Base-by-base conservation (phyloP, 2,888 invertebrate species). In the Desoria tigrina region DNA sequence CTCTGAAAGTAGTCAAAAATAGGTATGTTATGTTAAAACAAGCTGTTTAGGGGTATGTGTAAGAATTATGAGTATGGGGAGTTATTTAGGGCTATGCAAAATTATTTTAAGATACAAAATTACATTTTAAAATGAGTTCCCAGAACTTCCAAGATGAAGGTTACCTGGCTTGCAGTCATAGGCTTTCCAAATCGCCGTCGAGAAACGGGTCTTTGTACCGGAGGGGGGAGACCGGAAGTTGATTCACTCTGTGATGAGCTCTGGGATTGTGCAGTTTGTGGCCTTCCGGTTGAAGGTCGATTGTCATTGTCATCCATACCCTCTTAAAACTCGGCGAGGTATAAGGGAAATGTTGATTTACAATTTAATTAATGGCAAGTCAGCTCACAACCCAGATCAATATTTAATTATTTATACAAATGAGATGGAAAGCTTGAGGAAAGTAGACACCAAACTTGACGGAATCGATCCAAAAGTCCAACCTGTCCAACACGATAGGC, bases 181-280 rank as follows among this genome's bases (percentile, higher is more conserved):
- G 74, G 69, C 59, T 74, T 72, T n/a, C 74, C 72, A 54, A 69
- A 72, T 42, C 72, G 66, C 57, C 74, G 50, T 39, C 74, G 50
- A 9, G 74, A 74, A 1, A 70, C 58, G 14, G 74, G 74, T 57
- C 74, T 63, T 24, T 45, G 45, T 4, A 16, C 45, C 21, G n/a
- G 6, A 6, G 63, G 66, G 27, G 60, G 59, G 2, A 66, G 59
- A 59, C 45, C 66, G 59, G 32, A n/a, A n/a, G n/a, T n/a, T n/a
- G n/a, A 32, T 11, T 32, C 32, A 32, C 32, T 32, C 6, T 11
- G 6, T 32, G 4, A 11, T 4, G 32, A 32, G 11, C 32, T 11
- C 32, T 18, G 45, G 6, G 45, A 45, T 21, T 45, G 45, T 3
- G 45, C 6, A 6, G 45, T 45, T n/a, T 18, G 16, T 45, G 45